Conservation (phyloP, 2,797 vertebrate species). For the Bucorvus abyssinicus region DNA sequence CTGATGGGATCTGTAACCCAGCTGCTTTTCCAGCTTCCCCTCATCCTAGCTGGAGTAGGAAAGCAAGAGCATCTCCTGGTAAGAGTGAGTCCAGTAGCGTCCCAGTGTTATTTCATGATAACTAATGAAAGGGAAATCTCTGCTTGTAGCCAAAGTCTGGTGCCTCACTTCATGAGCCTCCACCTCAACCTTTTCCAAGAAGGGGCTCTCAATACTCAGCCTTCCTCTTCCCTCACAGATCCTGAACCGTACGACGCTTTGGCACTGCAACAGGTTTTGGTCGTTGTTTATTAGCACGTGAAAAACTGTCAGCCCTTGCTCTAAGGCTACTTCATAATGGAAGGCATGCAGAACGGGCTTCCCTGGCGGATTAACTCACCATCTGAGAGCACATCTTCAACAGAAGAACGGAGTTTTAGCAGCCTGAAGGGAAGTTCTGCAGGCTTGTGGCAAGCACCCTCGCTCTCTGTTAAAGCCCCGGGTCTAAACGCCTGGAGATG, state of each 20-base stretch:
- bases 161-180: neutral
- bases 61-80: neutral
- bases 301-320: neutral
- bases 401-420: neutral
- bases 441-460: neutral
- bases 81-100: neutral
- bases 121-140: neutral
- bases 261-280: neutral
- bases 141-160: neutral
- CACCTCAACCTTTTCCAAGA: neutral
- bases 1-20: neutral
- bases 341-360: neutral
- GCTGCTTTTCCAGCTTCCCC: neutral
- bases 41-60: neutral
- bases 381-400: neutral
- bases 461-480: neutral
- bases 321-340: neutral
- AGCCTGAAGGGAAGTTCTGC: neutral
- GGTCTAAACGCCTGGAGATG: neutral
- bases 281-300: neutral
- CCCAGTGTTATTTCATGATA: neutral
- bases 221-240: neutral
- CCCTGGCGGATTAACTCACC: neutral
- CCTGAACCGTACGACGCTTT: neutral
- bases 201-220: neutral